Base-by-base conservation (phyloP, 2,888 invertebrate genomes). In the Electrophaes corylata region DNA sequence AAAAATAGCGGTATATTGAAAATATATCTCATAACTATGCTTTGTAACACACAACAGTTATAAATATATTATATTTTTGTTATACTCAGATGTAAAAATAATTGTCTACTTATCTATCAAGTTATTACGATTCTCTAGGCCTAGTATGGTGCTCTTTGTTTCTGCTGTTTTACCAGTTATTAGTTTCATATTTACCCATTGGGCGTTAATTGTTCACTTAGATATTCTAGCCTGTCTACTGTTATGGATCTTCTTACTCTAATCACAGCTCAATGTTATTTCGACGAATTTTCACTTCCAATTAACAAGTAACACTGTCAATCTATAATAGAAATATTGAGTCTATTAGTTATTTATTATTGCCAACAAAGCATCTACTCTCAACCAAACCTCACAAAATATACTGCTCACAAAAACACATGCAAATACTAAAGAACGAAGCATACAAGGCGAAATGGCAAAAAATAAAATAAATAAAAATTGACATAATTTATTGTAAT, bases 401-500 rank as follows among this genome's bases (percentile, higher is more conserved):
- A 44, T n/a, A 33, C 33, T 41, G 11, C 16, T 14, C 6, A 48
- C 49, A 52, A 56, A 44, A 50, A 51, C 44, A 35, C 33, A 37
- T 31, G n/a, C 39, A 40, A 41, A 54, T 47, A 62, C 43, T 49
- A 52, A 10, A 50, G 57, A 33, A 51, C 40, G 8, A 39, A 50
- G 18, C 37, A 29, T 19, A 49, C 14, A 39, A 33, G 20, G 16
- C 44, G 29, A 10, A 5, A 19, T 55, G 41, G 41, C 41, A 65
- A 45, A 54, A 64, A 62, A 64, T n/a, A 81, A 76, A 77, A 74
- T 71, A 75, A 75, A 69, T 71, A 68, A 70, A 86, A 84, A 83
- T 78, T 71, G 74, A 75, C 78, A 84, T 81, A 81, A 79, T 88
- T 89, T 88, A 88, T 88, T 88, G 66, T 88, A 90, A 90, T 89